These are phyloP conservation scores for Hedychridium roseum DNA, from an alignment of 2,888 invertebrate genomes.

Conservation along the genomic window DNA sequence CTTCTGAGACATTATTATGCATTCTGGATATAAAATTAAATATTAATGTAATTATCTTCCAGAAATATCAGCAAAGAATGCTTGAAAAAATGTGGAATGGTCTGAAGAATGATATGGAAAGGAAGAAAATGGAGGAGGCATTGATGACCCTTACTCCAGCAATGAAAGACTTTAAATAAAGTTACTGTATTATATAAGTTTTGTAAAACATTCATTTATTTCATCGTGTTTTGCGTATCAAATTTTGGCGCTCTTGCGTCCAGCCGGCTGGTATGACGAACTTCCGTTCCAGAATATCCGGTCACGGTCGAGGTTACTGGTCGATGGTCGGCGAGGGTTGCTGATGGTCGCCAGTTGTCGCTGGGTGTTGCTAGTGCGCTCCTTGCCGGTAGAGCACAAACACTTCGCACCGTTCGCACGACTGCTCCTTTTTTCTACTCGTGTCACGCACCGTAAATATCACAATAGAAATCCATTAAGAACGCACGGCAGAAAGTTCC, in stretches of 20 bases:
- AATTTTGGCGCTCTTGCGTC: too few relatives aligned
- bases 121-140: constrained; percentile 66
- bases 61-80: constrained; percentile 73
- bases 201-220: not conserved
- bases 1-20: too few relatives aligned
- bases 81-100: constrained; percentile 71
- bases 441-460: too few relatives aligned
- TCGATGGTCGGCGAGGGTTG: constrained; percentile 12
- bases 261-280: too few relatives aligned
- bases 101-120: constrained; percentile 72
- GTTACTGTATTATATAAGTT: not conserved
- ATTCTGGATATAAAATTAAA: not conserved
- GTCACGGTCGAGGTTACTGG: constrained; percentile 15
- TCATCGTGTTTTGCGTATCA: too few relatives aligned
- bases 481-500: too few relatives aligned
- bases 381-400: constrained; percentile 12
- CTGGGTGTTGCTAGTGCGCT: constrained; percentile 20
- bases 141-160: constrained; percentile 55
- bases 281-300: too few relatives aligned
- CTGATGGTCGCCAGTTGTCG: constrained; percentile 34
- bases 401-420: too few relatives aligned
- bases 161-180: constrained; percentile 53
- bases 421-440: too few relatives aligned
- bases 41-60: constrained; percentile 26
- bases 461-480: too few relatives aligned